These are phyloP conservation scores for Solenopsis fugax DNA, from an alignment of 1,140 invertebrate species.

Conservation along the genomic window DNA sequence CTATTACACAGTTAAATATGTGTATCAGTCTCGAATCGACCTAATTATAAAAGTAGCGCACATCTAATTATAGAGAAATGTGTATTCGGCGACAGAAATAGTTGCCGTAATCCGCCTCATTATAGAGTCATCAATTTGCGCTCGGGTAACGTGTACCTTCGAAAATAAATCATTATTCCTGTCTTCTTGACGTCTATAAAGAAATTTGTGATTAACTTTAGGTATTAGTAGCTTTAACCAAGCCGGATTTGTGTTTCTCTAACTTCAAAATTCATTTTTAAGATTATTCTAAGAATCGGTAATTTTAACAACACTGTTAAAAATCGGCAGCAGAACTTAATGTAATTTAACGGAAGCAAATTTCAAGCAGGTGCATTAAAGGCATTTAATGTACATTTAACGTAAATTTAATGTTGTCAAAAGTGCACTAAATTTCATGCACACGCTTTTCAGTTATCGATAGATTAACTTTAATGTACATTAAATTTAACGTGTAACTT, in stretches of 20 bases:
- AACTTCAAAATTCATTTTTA: background rate
- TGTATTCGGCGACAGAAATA: slow-evolving; percentile 72
- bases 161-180: slow-evolving; percentile 24
- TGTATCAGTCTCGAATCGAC: background rate
- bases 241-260: background rate
- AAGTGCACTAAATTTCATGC: too few species aligned
- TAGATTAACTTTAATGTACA: too few species aligned
- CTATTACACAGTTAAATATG: slow-evolving; percentile 1
- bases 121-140: slow-evolving; percentile 37
- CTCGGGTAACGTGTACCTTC: background rate
- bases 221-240: background rate
- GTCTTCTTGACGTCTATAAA: too few species aligned
- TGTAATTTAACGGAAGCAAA: too few species aligned
- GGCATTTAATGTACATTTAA: too few species aligned
- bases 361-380: too few species aligned
- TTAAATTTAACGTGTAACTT: too few species aligned
- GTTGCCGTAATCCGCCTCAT: background rate
- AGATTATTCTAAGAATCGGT: background rate
- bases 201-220: background rate
- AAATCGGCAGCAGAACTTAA: too few species aligned
- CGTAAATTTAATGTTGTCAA: too few species aligned
- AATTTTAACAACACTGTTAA: background rate
- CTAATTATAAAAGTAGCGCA: slow-evolving; percentile 36
- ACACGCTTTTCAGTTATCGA: too few species aligned
- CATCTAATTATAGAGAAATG: slow-evolving; percentile 81